Evolutionary conservation across 1,140 invertebrate species (phyloP).

Genomic region (Neodiprion pinetum): DNA sequence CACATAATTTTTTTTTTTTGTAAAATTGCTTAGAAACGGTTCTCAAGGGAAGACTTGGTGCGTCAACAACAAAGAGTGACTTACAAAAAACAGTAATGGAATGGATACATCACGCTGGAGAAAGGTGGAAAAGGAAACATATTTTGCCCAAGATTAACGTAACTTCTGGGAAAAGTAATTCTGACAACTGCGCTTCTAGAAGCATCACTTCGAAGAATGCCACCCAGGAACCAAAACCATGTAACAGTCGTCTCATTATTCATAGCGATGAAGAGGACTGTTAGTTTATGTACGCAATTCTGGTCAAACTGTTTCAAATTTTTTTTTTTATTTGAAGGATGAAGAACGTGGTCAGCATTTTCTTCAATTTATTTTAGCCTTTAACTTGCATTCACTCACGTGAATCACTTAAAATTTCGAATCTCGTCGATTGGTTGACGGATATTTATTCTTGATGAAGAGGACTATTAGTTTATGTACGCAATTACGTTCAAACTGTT

Average conservation of each 20-base stretch:
- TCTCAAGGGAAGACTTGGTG: no score
- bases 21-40: no score
- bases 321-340: neutral
- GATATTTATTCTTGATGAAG: neutral
- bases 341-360: no score
- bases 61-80: no score
- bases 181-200: neutral
- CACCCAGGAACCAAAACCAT: neutral
- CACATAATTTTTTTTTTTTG: neutral
- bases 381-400: no score
- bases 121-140: neutral
- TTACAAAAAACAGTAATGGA: no score
- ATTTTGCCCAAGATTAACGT: neutral
- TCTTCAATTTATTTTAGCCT: no score
- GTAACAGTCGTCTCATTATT: neutral
- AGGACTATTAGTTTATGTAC: neutral
- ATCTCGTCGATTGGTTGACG: no score
- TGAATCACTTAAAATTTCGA: no score
- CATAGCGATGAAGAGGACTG: neutral
- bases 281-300: neutral
- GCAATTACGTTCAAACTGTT: neutral
- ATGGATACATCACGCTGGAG: neutral
- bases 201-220: neutral
- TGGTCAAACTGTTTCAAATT: neutral
- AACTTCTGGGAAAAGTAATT: no score